Conservation (phyloP, 2,113 vertebrate genomes). For the Phaethornis superciliosus region DNA sequence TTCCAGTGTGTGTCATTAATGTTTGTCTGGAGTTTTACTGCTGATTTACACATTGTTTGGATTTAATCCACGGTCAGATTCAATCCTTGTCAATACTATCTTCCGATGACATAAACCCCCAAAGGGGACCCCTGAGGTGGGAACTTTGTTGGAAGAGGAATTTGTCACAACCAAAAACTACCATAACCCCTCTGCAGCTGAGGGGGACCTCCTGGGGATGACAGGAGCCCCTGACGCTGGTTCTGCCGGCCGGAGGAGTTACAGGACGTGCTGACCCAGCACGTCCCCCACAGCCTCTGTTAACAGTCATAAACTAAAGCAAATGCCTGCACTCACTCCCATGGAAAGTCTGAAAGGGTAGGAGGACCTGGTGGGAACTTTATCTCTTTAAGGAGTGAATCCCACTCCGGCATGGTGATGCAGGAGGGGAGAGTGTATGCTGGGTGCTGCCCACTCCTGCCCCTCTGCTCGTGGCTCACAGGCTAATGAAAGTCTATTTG, state of each 20-base stretch:
- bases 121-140: not conserved
- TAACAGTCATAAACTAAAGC: not conserved
- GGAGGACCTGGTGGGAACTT: not conserved
- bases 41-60: not conserved
- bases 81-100: not conserved
- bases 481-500: not conserved
- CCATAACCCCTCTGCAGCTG: not conserved
- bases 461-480: not conserved
- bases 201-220: not conserved
- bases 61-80: not conserved
- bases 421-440: not conserved
- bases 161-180: not conserved
- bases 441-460: not conserved
- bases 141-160: not conserved
- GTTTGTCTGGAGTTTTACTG: not conserved
- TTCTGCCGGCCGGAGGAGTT: not conserved
- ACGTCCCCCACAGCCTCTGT: not conserved
- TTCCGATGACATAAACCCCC: not conserved
- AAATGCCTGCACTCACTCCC: not conserved
- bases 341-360: not conserved
- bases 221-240: not conserved
- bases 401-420: accelerated
- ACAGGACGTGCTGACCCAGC: not conserved
- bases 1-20: not conserved
- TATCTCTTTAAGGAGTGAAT: not conserved